Evolutionary conservation across 2,888 invertebrate genomes (phyloP).

Genomic region (Empis livida): DNA sequence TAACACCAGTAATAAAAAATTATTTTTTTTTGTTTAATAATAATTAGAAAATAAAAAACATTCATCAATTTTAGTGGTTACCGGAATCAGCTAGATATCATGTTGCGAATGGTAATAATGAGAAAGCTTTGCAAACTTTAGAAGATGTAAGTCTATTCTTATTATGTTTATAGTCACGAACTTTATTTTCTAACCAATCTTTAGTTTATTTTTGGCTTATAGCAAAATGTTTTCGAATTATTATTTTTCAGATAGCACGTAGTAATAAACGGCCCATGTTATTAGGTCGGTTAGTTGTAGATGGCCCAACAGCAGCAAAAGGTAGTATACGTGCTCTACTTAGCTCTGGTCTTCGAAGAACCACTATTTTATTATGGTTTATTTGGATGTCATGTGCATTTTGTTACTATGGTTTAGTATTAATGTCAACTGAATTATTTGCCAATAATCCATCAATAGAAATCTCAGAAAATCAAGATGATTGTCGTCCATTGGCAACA

Average conservation of each 20-base stretch:
- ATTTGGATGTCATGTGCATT: conserved; percentile 94
- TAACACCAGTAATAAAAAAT: conserved; percentile 54
- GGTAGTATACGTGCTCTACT: conserved; percentile 59
- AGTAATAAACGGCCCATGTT: conserved; percentile 86
- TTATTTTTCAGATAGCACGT: conserved; percentile 49
- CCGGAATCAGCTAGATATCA: conserved; percentile 87
- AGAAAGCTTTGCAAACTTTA: conserved; percentile 71
- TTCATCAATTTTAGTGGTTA: conserved; percentile 52
- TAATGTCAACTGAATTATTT: conserved; percentile 89
- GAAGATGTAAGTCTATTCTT: conserved; percentile 47
- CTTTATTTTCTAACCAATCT: too few relatives aligned
- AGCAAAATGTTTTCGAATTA: neutral
- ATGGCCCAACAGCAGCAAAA: conserved; percentile 46
- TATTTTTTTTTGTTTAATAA: neutral
- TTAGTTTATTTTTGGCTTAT: too few relatives aligned
- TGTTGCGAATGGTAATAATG: conserved; percentile 74
- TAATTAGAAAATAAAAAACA: neutral
- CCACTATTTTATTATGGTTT: conserved; percentile 81
- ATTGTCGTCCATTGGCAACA: conserved; percentile 59
- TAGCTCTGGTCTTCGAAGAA: conserved; percentile 66
- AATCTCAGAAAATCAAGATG: conserved; percentile 34
- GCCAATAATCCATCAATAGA: conserved; percentile 16
- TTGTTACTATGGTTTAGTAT: conserved; percentile 87
- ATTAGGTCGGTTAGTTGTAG: conserved; percentile 69
- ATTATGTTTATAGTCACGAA: too few relatives aligned